These are phyloP conservation scores for Corythornis madagascariensis DNA, from an alignment of 2,113 vertebrate genomes.

Conservation along the genomic window DNA sequence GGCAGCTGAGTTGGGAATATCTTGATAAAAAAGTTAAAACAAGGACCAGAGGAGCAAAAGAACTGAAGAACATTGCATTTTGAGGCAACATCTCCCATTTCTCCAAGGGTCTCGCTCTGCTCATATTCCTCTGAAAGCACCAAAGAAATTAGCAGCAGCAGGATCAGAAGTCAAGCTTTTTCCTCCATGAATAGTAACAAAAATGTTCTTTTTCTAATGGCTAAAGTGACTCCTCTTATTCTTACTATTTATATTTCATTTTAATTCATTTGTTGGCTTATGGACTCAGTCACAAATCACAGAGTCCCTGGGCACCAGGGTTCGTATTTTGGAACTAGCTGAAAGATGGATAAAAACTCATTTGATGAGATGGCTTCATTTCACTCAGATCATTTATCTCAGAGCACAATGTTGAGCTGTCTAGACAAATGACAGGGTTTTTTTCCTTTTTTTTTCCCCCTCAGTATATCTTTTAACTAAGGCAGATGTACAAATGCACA, in stretches of 20 bases:
- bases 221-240: background rate
- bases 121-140: background rate
- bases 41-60: background rate
- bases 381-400: background rate
- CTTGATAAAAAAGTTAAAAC: background rate
- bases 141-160: background rate
- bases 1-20: background rate
- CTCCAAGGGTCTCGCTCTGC: background rate
- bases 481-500: background rate
- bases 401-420: background rate
- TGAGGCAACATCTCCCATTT: background rate
- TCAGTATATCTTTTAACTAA: background rate
- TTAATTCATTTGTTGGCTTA: constrained; percentile 8
- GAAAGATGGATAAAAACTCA: background rate
- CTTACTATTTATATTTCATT: background rate
- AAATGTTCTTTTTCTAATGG: background rate
- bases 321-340: constrained; percentile 6
- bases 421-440: background rate
- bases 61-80: background rate
- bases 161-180: background rate
- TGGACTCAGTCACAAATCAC: background rate
- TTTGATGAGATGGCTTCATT: background rate
- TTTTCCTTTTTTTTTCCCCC: background rate
- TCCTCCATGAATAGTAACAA: background rate
- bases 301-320: background rate